Conservation (phyloP, 2,797 vertebrate genomes). For the Lithobates pipiens region DNA sequence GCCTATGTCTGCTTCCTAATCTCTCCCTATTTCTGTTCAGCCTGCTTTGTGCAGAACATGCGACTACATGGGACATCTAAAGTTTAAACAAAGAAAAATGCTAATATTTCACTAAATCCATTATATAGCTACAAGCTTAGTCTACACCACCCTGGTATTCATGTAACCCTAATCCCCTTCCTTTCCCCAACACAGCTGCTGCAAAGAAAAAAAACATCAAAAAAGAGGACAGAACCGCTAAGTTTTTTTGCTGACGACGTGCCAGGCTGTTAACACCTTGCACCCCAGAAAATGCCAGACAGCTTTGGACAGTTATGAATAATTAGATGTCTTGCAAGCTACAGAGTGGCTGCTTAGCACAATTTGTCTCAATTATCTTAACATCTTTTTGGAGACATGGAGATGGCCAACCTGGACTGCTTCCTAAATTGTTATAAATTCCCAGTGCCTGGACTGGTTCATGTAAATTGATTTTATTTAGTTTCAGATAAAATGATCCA, state of each 20-base stretch:
- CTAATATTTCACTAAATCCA: background rate
- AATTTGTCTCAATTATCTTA: background rate
- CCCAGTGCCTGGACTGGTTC: too few relatives aligned
- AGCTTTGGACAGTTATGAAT: background rate
- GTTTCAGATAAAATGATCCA: too few relatives aligned
- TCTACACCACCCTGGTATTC: background rate
- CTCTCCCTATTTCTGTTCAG: too few relatives aligned
- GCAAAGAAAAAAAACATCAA: slow-evolving; percentile 32
- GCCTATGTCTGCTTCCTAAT: too few relatives aligned
- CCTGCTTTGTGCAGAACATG: background rate
- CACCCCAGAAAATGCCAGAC: background rate
- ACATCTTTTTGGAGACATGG: background rate
- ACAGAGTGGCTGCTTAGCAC: too few relatives aligned
- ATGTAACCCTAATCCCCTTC: background rate
- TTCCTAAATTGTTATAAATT: too few relatives aligned
- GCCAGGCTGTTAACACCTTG: background rate
- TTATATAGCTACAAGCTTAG: background rate
- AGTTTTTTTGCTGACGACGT: slow-evolving; percentile 42
- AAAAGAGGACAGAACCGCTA: slow-evolving; percentile 27
- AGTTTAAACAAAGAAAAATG: background rate
- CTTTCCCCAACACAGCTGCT: slow-evolving; percentile 21
- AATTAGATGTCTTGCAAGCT: background rate
- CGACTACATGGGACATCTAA: background rate
- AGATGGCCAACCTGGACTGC: too few relatives aligned
- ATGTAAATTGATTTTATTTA: too few relatives aligned